Evolutionary conservation across 2,888 invertebrate species (phyloP).

Genomic region (Amorpha juglandis): DNA sequence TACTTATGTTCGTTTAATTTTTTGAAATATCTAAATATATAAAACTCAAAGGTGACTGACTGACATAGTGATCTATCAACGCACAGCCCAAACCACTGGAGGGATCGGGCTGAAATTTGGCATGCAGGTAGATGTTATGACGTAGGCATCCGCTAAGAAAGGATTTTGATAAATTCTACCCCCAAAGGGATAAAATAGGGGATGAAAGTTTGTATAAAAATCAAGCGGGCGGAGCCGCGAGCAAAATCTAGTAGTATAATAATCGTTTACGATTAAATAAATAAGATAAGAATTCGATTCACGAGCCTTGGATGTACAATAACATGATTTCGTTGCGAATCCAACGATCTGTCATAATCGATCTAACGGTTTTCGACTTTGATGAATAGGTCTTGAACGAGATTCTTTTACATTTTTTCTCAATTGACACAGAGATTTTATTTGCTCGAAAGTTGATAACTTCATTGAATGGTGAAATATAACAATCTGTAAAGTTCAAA

Average conservation of each 20-base stretch:
- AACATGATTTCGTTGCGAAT: slow-evolving; percentile 5
- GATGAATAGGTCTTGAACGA: slow-evolving; percentile 51
- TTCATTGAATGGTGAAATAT: not conserved
- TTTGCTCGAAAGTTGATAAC: slow-evolving; percentile 36
- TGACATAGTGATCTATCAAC: no score
- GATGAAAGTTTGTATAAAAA: no score
- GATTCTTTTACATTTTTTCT: slow-evolving; percentile 32
- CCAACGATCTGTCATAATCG: slow-evolving; percentile 23
- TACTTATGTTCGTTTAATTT: no score
- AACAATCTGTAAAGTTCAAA: not conserved
- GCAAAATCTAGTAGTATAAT: not conserved
- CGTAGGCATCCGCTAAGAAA: no score
- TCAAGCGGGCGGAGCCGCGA: no score
- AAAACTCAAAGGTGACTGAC: no score
- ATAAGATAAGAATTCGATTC: slow-evolving; percentile 3
- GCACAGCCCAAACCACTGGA: no score
- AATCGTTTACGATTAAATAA: not conserved
- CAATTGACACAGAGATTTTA: slow-evolving; percentile 28
- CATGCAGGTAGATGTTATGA: no score
- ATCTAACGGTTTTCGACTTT: slow-evolving; percentile 40
- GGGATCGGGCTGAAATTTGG: no score
- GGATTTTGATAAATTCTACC: no score
- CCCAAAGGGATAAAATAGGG: no score
- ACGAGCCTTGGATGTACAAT: slow-evolving; percentile 18
- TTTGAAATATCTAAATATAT: no score